Conservation (phyloP, 2,113 vertebrate species). For the Hylia prasina region DNA sequence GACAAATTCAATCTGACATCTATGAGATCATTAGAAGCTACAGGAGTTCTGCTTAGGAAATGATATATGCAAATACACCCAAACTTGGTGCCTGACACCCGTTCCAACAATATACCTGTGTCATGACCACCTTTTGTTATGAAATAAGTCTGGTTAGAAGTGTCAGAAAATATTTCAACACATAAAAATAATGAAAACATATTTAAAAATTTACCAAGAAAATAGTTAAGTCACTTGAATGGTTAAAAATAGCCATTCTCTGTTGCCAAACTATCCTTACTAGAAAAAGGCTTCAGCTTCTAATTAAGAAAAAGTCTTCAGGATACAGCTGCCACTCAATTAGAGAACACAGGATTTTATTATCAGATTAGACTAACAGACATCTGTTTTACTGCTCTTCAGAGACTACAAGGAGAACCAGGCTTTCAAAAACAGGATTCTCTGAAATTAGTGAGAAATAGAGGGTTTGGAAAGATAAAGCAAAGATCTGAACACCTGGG, state of each 20-base stretch:
- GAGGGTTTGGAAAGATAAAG: slow-evolving; percentile 25
- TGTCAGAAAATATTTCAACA: background rate
- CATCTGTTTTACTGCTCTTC: slow-evolving; percentile 21
- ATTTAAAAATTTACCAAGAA: background rate
- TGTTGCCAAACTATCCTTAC: background rate
- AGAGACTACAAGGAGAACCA: slow-evolving; percentile 19
- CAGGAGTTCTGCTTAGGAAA: background rate
- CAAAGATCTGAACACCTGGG: background rate
- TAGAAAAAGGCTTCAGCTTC: slow-evolving; percentile 42
- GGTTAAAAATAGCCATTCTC: background rate
- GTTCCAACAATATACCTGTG: background rate
- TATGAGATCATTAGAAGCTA: slow-evolving; percentile 11
- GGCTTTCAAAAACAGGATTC: slow-evolving; percentile 36
- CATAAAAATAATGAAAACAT: background rate
- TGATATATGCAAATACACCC: background rate
- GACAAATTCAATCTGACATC: slow-evolving; percentile 40
- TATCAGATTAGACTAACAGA: slow-evolving; percentile 49
- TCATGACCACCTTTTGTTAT: background rate
- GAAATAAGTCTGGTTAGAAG: background rate
- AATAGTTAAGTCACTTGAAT: background rate
- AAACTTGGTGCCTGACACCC: background rate
- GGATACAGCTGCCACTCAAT: slow-evolving; percentile 62
- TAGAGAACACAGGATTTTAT: slow-evolving; percentile 60
- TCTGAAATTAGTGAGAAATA: slow-evolving; percentile 35
- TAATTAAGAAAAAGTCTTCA: slow-evolving; percentile 64